Evolutionary conservation across 2,113 vertebrate genomes (phyloP).

Genomic region (Coregonus clupeaformis): DNA sequence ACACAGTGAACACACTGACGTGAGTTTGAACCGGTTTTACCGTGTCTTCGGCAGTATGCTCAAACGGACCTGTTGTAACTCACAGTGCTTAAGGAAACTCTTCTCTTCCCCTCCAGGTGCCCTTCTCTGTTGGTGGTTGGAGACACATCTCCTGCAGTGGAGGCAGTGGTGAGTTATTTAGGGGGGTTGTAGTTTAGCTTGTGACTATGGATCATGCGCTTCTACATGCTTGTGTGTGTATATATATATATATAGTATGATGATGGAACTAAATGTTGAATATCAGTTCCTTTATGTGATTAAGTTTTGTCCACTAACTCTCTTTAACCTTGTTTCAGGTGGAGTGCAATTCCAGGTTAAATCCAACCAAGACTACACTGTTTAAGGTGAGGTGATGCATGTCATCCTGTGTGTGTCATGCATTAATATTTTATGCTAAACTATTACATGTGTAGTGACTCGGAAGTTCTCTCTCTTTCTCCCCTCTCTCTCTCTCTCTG

Average conservation of each 20-base stretch:
- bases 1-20: constrained; percentile 85
- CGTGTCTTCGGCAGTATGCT: neutral
- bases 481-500: constrained; percentile 22
- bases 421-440: neutral
- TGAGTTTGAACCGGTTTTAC: constrained; percentile 62
- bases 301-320: neutral
- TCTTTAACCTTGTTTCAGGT: constrained; percentile 75
- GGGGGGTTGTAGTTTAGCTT: neutral
- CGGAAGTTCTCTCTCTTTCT: constrained; percentile 9
- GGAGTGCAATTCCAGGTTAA: constrained; percentile 97
- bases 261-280: neutral
- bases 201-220: neutral
- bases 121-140: constrained; percentile 91
- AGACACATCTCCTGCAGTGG: constrained; percentile 92
- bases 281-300: neutral
- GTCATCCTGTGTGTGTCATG: neutral
- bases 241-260: too few relatives aligned
- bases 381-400: constrained; percentile 79
- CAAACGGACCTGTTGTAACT: neutral
- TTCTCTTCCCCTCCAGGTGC: constrained; percentile 73
- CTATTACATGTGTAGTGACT: constrained; percentile 4
- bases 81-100: neutral
- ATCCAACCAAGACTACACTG: constrained; percentile 91
- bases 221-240: neutral
- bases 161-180: constrained; percentile 85